phyloP scores from a whole-genome alignment of 1,140 invertebrate species.

The Portunus trituberculatus region DNA sequence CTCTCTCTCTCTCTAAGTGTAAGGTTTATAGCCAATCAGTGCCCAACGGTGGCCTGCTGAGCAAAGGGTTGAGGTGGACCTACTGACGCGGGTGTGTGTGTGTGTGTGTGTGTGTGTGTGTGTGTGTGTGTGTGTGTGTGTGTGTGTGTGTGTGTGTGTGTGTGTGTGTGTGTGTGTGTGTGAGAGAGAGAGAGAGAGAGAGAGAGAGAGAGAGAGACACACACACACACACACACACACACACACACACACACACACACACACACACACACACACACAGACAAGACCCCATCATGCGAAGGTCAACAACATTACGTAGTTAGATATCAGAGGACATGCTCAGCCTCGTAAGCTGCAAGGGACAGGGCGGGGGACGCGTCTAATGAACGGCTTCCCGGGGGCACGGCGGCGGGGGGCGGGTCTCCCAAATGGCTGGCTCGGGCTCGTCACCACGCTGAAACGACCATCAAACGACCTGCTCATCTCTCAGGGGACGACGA shows the following conservation, averaged over 20 bases:
- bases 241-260: neutral
- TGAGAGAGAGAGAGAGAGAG: neutral
- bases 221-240: neutral
- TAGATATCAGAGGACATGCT: conserved; percentile 2
- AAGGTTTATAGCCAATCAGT: neutral
- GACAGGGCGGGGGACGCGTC: neutral
- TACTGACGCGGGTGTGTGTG: neutral
- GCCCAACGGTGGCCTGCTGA: neutral
- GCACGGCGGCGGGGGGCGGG: neutral
- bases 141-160: neutral
- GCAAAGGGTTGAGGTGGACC: neutral
- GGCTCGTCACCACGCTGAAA: neutral
- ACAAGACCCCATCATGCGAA: neutral
- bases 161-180: conserved; percentile 8
- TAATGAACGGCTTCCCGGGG: neutral
- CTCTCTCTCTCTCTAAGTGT: neutral
- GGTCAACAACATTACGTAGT: neutral
- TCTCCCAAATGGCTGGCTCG: neutral
- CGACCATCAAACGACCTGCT: neutral
- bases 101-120: neutral
- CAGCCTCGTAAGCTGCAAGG: neutral
- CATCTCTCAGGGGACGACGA: neutral
- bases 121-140: neutral
- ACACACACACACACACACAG: neutral
- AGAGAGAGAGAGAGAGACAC: neutral